Evolutionary conservation across 2,797 vertebrate species (phyloP), one percentile per base, ranked within the genome.

Genomic region (Oreochromis mossambicus): DNA sequence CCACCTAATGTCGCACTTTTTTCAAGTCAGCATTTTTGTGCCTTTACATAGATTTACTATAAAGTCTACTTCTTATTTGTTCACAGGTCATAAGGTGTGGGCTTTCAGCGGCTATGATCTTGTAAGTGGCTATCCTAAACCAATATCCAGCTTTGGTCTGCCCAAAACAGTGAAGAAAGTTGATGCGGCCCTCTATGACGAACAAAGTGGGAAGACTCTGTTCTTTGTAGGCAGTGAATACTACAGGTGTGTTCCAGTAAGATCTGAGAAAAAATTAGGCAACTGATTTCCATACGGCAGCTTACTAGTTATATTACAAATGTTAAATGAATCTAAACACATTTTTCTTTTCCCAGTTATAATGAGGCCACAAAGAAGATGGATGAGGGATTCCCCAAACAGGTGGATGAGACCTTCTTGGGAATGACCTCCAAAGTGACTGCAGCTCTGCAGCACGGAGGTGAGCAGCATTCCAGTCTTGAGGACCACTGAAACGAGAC

Each of bases 111-210:
- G 96, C 21, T 96, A 96, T 75, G 85, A 92, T 17, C 84, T 95
- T 5, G 86, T 95, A 12, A 29, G 54, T 1, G 96, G 95, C 78
- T 98, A 95, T 86, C 97, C 97, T 8, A 97, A 95, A 90, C 82
- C 82, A 34, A 95, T 98, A 34, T 82, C 90, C n/a, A 91, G 26
- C 0, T 73, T 97, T 10, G 97, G 97, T 54, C 95, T 98, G 80
- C 97, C 97, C 68, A 92, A 66, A 77, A 51, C 3, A 0, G 89
- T 97, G 61, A 95, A 82, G 79, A 97, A 96, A 93, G 89, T 98
- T 4, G 94, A 97, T 15, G 97, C 97, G 38, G 97, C 94, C 94
- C 61, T 97, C 77, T 94, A 95, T 52, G 95, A 97, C 24, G 89
- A 58, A 80, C 50, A 87, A 0, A 93, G 95, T 41, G 82, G 93